Conservation (phyloP, 2,113 vertebrate genomes). For the Tamias sibiricus region DNA sequence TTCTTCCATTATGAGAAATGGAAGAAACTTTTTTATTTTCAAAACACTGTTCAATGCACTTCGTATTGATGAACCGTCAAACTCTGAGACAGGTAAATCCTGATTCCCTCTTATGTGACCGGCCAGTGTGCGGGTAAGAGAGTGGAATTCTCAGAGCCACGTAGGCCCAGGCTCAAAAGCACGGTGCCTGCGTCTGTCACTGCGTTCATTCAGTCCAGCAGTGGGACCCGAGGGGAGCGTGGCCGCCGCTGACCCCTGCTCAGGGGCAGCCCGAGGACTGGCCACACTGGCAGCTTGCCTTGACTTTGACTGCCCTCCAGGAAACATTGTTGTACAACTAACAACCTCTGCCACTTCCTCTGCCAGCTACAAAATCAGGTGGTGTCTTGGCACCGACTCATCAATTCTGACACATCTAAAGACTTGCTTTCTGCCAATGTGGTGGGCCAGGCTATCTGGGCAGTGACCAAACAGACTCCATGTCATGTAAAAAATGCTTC, state of each 20-base stretch:
- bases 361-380: neutral
- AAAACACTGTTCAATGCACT: neutral
- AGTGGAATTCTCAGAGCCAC: neutral
- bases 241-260: neutral
- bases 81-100: neutral
- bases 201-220: neutral
- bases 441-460: too few relatives aligned
- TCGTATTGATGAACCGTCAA: neutral
- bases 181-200: accelerated
- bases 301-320: neutral
- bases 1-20: neutral
- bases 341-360: neutral
- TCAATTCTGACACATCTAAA: neutral
- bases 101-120: neutral
- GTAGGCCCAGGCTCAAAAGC: neutral
- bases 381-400: neutral
- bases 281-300: neutral
- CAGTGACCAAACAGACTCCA: too few relatives aligned
- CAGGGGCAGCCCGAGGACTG: neutral
- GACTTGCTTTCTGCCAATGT: neutral
- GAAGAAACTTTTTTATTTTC: neutral
- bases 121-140: neutral
- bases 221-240: neutral
- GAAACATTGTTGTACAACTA: neutral
- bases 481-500: too few relatives aligned